phyloP scores from a whole-genome alignment of 2,888 invertebrate genomes.

The Caenorhabditis zanzibari region DNA sequence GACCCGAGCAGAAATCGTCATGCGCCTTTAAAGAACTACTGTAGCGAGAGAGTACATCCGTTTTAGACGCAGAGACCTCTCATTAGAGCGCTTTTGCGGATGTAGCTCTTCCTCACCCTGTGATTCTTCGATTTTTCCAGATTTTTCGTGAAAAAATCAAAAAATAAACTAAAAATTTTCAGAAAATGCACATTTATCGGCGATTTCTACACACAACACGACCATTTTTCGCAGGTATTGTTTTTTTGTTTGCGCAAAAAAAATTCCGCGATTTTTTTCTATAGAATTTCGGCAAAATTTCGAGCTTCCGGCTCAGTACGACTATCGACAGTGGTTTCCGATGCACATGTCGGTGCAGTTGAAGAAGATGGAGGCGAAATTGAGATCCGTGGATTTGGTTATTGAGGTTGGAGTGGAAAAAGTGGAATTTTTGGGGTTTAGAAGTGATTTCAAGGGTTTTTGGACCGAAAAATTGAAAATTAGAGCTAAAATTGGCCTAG shows the following conservation, averaged over 20 bases:
- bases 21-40: too few relatives aligned
- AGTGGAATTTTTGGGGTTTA: background rate
- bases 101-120: too few relatives aligned
- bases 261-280: background rate
- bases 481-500: background rate
- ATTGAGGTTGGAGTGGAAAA: slow-evolving; percentile 76
- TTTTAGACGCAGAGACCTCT: too few relatives aligned
- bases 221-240: background rate
- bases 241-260: background rate
- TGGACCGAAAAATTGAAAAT: background rate
- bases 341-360: slow-evolving; percentile 82
- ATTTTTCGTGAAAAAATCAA: background rate
- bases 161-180: background rate
- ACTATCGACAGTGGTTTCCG: slow-evolving; percentile 77
- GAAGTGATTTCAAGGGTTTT: background rate
- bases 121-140: too few relatives aligned
- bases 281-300: slow-evolving; percentile 67
- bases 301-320: slow-evolving; percentile 67
- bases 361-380: slow-evolving; percentile 81
- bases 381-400: slow-evolving; percentile 80
- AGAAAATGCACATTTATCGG: background rate
- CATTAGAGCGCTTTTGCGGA: too few relatives aligned
- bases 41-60: too few relatives aligned
- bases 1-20: too few relatives aligned
- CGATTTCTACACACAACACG: slow-evolving; percentile 25